Conservation (phyloP, 37 sponge, comb jelly and placozoan genomes). For the Halisarca cf. caerulea region DNA sequence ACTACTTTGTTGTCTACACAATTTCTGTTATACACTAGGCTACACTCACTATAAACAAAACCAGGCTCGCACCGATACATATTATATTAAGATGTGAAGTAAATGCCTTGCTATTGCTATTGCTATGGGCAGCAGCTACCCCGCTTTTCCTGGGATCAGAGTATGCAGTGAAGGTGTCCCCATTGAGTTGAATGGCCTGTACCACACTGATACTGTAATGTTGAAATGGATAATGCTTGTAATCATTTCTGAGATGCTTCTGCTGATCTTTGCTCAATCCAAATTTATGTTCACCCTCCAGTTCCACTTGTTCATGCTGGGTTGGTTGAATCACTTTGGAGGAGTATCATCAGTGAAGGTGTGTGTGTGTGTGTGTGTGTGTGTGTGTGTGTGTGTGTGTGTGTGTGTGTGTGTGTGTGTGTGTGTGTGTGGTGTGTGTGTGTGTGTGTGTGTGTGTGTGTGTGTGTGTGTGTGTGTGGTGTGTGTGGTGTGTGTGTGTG, state of each 20-base stretch:
- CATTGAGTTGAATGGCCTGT: not conserved
- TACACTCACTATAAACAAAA: no score
- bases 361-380: slow-evolving; percentile 11
- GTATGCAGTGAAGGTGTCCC: not conserved
- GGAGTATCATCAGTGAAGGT: slow-evolving; percentile 80
- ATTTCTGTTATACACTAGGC: no score
- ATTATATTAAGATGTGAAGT: no score
- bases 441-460: not conserved
- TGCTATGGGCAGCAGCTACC: not conserved
- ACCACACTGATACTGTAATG: not conserved
- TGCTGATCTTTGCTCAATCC: no score
- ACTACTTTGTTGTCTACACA: no score
- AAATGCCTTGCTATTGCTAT: no score
- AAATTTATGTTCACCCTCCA: no score
- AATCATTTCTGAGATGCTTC: no score
- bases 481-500: no score
- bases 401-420: not conserved
- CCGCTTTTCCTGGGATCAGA: not conserved
- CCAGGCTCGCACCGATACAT: no score
- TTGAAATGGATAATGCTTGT: not conserved
- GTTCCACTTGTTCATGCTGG: slow-evolving; percentile 43
- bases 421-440: not conserved
- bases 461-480: no score
- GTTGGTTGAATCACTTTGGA: slow-evolving; percentile 88
- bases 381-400: not conserved